Evolutionary conservation across 92 coral and sea anemone species (phyloP).

Genomic region (Montipora capitata): DNA sequence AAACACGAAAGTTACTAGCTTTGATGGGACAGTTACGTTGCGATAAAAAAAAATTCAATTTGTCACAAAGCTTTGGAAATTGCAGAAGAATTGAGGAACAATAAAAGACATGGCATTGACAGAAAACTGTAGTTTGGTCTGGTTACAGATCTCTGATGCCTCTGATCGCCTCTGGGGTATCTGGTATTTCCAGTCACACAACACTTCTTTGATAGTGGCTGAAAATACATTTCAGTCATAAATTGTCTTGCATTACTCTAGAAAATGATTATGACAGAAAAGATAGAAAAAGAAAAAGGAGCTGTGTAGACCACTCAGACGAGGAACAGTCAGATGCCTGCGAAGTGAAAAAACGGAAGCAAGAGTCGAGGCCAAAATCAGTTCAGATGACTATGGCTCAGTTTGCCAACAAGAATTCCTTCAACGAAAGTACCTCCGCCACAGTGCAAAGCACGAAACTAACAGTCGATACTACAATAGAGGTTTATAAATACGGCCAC

Average conservation of each 20-base stretch:
- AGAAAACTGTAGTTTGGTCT: not conserved
- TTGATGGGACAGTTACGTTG: too few species aligned
- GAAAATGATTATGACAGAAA: constrained; percentile 13
- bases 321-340: constrained; percentile 4
- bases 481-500: constrained; percentile 45
- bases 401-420: too few species aligned
- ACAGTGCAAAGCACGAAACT: constrained; percentile 6
- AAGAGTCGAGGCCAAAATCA: constrained; percentile 1
- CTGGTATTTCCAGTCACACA: constrained; percentile 1
- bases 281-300: constrained; percentile 20
- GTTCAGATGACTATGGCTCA: constrained; percentile 1
- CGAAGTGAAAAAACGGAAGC: not conserved
- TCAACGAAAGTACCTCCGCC: too few species aligned
- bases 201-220: constrained; percentile 14
- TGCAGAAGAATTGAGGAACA: too few species aligned
- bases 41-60: too few species aligned
- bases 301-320: constrained; percentile 18
- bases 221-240: not conserved
- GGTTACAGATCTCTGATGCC: constrained; percentile 9
- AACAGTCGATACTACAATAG: constrained; percentile 31
- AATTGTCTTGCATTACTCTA: constrained; percentile 16
- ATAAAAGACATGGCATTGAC: not conserved
- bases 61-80: too few species aligned
- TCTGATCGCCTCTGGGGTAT: not conserved
- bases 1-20: too few species aligned